A percentile compares a stretch with the other conserved stretches of the same genome.
Conservation (phyloP, 2,888 invertebrate species). For the Kuschelorhynchus macadamiae region DNA sequence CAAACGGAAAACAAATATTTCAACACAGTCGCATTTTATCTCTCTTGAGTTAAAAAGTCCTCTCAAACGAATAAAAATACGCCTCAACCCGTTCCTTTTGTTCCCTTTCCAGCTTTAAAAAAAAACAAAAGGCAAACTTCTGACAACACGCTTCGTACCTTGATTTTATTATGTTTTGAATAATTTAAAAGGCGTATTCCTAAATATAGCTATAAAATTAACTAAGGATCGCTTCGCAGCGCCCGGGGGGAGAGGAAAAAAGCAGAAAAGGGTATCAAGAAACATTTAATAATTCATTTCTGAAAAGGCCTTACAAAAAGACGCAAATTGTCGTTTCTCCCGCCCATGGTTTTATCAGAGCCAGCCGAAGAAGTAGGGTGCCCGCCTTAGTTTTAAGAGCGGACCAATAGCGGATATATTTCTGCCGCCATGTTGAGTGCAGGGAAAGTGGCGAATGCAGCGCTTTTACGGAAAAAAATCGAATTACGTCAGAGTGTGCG, state of each 20-base stretch:
- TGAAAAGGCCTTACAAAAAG: slow-evolving; percentile 57
- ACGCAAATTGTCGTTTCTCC: slow-evolving; percentile 37
- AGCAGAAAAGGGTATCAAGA: slow-evolving; percentile 61
- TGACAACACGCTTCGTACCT: slow-evolving; percentile 44
- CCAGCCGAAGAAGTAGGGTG: too few relatives aligned
- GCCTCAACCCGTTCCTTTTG: slow-evolving; percentile 40
- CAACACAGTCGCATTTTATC: slow-evolving; percentile 15
- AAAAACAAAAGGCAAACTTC: too few relatives aligned
- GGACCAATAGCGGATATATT: too few relatives aligned
- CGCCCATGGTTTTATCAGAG: slow-evolving; percentile 31
- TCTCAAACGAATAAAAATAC: slow-evolving; percentile 32
- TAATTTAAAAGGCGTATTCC: slow-evolving; percentile 55
- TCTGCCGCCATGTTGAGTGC: slow-evolving; percentile 64
- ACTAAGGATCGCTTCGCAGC: slow-evolving; percentile 48
- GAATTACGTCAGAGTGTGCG: slow-evolving; percentile 63
- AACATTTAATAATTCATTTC: slow-evolving; percentile 66
- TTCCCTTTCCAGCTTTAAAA: slow-evolving; percentile 29
- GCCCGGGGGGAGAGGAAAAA: slow-evolving; percentile 11
- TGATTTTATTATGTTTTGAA: slow-evolving; percentile 52
- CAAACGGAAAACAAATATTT: slow-evolving; percentile 25
- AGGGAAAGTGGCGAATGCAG: slow-evolving; percentile 55
- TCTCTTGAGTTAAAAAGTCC: slow-evolving; percentile 20
- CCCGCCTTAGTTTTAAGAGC: too few relatives aligned
- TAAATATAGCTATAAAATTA: slow-evolving; percentile 60
- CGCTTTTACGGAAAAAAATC: slow-evolving; percentile 60